phyloP scores from a whole-genome alignment of 2,113 vertebrate genomes.

The Crotophaga sulcirostris region DNA sequence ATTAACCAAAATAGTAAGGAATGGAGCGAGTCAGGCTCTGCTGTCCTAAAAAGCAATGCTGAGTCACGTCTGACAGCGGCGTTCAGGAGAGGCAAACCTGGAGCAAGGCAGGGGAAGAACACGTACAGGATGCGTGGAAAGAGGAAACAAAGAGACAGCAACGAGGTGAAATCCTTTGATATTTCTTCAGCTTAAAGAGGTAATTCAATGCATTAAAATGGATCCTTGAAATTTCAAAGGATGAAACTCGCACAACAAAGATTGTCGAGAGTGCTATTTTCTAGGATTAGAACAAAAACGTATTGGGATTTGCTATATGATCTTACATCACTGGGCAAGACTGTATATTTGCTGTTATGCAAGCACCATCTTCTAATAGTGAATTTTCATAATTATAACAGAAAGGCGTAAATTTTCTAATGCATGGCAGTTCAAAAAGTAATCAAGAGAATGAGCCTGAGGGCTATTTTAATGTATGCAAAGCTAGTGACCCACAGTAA shows the following conservation, averaged over 20 bases:
- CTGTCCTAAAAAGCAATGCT: neutral
- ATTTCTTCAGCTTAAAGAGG: slow-evolving; percentile 55
- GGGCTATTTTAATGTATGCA: slow-evolving; percentile 98
- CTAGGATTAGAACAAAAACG: slow-evolving; percentile 62
- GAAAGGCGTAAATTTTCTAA: slow-evolving; percentile 94
- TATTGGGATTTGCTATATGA: slow-evolving; percentile 30
- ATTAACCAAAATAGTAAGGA: neutral
- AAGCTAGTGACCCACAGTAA: slow-evolving; percentile 97
- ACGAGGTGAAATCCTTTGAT: slow-evolving; percentile 34
- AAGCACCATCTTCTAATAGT: slow-evolving; percentile 82
- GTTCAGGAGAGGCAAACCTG: neutral
- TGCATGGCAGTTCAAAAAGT: slow-evolving; percentile 93
- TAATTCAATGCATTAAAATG: slow-evolving; percentile 33
- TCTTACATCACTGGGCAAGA: neutral
- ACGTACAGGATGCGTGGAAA: neutral
- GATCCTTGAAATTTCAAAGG: slow-evolving; percentile 65
- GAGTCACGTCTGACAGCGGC: neutral
- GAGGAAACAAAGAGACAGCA: slow-evolving; percentile 57
- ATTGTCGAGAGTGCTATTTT: slow-evolving; percentile 48
- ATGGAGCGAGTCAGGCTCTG: neutral
- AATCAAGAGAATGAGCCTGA: slow-evolving; percentile 95
- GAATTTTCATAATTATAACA: slow-evolving; percentile 94
- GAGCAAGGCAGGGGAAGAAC: neutral
- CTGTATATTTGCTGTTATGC: slow-evolving; percentile 76
- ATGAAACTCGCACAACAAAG: slow-evolving; percentile 63